Evolutionary conservation across 2,888 invertebrate genomes (phyloP), one percentile per base, ranked within the genome.

Genomic region (Stegophylla sp.): DNA sequence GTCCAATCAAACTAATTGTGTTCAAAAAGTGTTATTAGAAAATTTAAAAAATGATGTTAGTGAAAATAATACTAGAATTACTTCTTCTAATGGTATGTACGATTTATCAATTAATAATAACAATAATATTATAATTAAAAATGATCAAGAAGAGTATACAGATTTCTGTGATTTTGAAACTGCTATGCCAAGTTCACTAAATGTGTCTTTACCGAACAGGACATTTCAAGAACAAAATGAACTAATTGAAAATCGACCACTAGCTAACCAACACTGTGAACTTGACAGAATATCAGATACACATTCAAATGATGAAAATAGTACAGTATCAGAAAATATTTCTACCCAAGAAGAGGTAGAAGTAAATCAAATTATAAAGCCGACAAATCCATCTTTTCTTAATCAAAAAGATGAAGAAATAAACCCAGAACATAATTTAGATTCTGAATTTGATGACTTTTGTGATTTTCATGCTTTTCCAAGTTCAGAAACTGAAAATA

Each of bases 391-490:
- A 28, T 41, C n/a, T 34, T 43, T 67, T 26, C 56, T 56, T 59
- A 45, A 45, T 45, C 15, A 26, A 26, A 20, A 20, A 34, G 23
- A 23, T 56, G 45, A 61, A 23, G 26, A 48, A 28, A 71, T 23
- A 48, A 61, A 71, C 23, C 10, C 20, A 34, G 69, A 71, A 4
- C 3, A 61, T 41, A 61, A 79, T 34, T 63, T 59, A 17, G 79
- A 63, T 71, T 28, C 59, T 7, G 79, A 79, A 63, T 71, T 71
- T 61, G 71, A 63, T 63, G 71, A 79, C n/a, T 73, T 73, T 3
- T 73, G 56, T 67, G 67, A 66, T 73, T 67, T 67, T 28, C 77
- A 82, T 67, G 23, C 61, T 45, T 74, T 64, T 76, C 20, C 81
- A 10, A 71, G 1, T n/a, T 23, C n/a, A 9, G 15, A 20, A n/a